A percentile compares a stretch with the other conserved stretches of the same genome.
Conservation (phyloP, 2,888 invertebrate genomes). For the Drosophila subsilvestris region DNA sequence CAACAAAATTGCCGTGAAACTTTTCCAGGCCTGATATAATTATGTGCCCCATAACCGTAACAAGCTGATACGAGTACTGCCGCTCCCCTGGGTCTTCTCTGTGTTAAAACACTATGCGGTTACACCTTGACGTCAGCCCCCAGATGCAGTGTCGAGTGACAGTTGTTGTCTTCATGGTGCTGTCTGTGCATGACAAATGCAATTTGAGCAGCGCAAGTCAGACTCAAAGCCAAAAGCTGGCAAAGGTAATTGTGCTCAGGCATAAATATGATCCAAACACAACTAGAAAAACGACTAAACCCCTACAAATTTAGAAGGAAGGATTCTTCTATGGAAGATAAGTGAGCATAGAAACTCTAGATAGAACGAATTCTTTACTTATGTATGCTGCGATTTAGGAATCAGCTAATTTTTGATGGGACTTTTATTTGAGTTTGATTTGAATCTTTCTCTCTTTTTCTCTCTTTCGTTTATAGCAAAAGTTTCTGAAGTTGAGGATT, state of each 20-base stretch:
- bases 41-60: conserved; percentile 53
- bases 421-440: conserved; percentile 33
- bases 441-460: conserved; percentile 11
- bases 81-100: conserved; percentile 7
- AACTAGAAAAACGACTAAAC: background rate
- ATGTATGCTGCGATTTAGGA: background rate
- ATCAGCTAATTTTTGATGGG: conserved; percentile 12
- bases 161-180: conserved; percentile 46
- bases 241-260: conserved; percentile 15
- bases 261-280: background rate
- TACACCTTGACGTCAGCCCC: conserved; percentile 11
- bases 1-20: conserved; percentile 58
- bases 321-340: too few species aligned
- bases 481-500: conserved; percentile 24
- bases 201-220: conserved; percentile 51
- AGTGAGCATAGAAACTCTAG: too few species aligned
- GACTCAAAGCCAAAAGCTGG: background rate
- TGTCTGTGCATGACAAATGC: conserved; percentile 71
- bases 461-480: conserved; percentile 17
- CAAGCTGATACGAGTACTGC: conserved; percentile 29
- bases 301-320: too few species aligned
- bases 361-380: background rate
- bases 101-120: conserved; percentile 16
- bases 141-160: conserved; percentile 29
- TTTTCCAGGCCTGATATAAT: conserved; percentile 63